Evolutionary conservation across 2,888 invertebrate species (phyloP), one percentile per base, ranked within the genome.

Genomic region (Drosophila siamana): DNA sequence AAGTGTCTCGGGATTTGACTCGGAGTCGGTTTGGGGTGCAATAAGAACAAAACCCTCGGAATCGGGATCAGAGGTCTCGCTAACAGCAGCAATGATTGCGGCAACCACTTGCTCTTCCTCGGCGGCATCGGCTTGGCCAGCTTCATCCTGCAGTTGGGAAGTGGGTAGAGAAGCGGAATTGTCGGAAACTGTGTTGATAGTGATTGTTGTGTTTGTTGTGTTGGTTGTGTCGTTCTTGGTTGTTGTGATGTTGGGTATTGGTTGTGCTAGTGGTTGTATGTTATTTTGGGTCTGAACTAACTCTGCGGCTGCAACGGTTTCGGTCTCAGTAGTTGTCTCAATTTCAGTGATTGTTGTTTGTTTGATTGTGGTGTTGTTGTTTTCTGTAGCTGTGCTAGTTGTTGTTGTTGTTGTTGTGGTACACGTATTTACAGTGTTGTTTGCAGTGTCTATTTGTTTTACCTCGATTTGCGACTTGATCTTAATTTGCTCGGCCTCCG

Each of bases 401-500:
- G 78, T 73, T 84, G 80, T 73, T 65, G 69, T 88, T 74, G 72
- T 71, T 75, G 65, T 68, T 69, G 68, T 88, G 71, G 77, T 80
- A 84, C 63, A 82, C 64, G 86, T 88, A 86, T 86, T 84, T 86
- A 80, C 81, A 86, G 75, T 86, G 78, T 67, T 52, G 65, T 78
- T 73, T 63, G 64, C 61, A 59, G 48, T 72, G 72, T 86, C 80
- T 76, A 68, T 73, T 83, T 83, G 78, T 52, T 87, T 90, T 91
- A 90, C 90, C 91, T 91, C 90, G 65, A 90, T 91, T 89, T 90
- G 90, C 82, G 87, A 81, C 86, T 86, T 90, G 84, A 75, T 79
- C 81, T 84, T 78, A 65, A 81, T 72, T 72, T 69, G 78, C 64
- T 89, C 88, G 76, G 76, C 78, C 66, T 88, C 89, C 26, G 75